Evolutionary conservation across 2,888 invertebrate genomes (phyloP), one percentile per base, ranked within the genome.

Genomic region (Meteorus cinctellus): DNA sequence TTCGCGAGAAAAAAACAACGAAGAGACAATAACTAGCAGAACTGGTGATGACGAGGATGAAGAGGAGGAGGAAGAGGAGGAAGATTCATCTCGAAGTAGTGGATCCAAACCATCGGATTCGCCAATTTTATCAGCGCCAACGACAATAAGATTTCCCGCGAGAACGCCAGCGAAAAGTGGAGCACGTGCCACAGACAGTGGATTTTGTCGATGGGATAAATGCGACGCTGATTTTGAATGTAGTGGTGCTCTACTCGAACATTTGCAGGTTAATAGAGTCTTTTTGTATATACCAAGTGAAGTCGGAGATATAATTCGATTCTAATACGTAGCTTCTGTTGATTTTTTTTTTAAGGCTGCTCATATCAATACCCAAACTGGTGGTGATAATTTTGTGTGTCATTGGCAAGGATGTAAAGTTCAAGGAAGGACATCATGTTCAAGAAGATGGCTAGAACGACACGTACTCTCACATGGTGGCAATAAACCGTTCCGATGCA

Each of bases 401-500:
- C 92, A 96, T 74, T 98, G 98, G 98, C 92, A 94, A 84, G 96
- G 95, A 70, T 98, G 98, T 91, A 98, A 98, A 90, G 98, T 98
- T 60, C 97, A 96, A 87, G 96, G 96, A 81, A 95, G 96, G 88
- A 95, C 95, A 48, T 98, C 98, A 10, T 97, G 97, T 88, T 97
- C 97, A 6, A 92, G 96, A 74, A 94, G 96, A 74, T 98, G 98
- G 98, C 91, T 98, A 81, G 97, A 98, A 89, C 92, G 98, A 66
- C 98, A 98, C 90, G 96, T 98, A 63, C 91, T 97, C 68, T 95
- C 95, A 0, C 98, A 98, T 90, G 95, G 96, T 75, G 94, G 94
- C 71, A 97, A 96, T 90, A 97, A 98, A 89, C 97, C 97, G 31
- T 98, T 97, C 91, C 94, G 96, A 86, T 98, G 98, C 91, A 98